Percentiles rank a stretch among this genome's conserved stretches.
phyloP scores from a whole-genome alignment of 1,140 invertebrate genomes.

The Papilio xuthus region DNA sequence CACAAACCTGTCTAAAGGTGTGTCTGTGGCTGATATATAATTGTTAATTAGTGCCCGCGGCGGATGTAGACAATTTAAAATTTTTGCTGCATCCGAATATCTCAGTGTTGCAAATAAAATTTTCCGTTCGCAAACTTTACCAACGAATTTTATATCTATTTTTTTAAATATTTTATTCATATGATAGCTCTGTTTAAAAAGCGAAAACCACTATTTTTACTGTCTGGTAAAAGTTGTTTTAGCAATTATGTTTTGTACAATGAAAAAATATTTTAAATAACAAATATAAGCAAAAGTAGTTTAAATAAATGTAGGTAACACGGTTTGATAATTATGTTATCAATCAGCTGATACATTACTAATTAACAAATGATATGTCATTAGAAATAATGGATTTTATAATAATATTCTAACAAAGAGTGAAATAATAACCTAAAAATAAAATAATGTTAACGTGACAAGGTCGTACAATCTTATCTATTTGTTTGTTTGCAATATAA shows the following conservation, averaged over 20 bases:
- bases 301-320: neutral
- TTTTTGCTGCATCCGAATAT: constrained; percentile 36
- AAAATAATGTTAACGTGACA: neutral
- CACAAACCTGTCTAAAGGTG: constrained; percentile 6
- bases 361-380: constrained; percentile 24
- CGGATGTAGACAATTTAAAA: constrained; percentile 37
- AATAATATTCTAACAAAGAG: neutral
- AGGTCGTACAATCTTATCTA: neutral
- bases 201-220: neutral
- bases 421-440: neutral
- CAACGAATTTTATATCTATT: neutral
- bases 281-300: neutral
- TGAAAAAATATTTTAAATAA: neutral
- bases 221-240: too few species aligned
- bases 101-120: constrained; percentile 22
- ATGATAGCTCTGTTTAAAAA: neutral
- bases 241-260: too few species aligned
- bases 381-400: constrained; percentile 15
- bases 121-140: constrained; percentile 30
- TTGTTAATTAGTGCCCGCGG: constrained; percentile 26
- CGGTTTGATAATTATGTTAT: constrained; percentile 23
- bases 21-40: constrained; percentile 34
- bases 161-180: neutral
- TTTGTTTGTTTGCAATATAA: too few species aligned
- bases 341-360: neutral